phyloP scores from a whole-genome alignment of 2,113 vertebrate genomes.

The Casuarius casuarius region DNA sequence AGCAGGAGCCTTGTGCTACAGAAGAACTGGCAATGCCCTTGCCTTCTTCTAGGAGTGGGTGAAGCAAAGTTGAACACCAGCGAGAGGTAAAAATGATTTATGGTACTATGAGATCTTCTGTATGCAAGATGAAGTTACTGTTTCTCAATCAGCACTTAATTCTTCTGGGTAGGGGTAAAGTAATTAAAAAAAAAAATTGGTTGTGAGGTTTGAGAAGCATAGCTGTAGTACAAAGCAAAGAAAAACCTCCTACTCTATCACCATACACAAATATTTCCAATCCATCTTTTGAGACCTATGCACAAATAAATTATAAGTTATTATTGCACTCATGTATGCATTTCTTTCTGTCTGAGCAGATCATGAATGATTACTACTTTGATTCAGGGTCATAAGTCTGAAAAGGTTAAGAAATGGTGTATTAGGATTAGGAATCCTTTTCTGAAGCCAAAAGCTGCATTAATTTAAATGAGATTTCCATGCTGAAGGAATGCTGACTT shows the following conservation, averaged over 20 bases:
- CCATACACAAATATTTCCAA: not conserved
- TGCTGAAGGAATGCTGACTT: not conserved
- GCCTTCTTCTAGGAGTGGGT: not conserved
- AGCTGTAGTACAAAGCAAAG: not conserved
- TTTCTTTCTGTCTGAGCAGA: not conserved
- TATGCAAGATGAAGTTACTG: not conserved
- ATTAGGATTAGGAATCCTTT: not conserved
- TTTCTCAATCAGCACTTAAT: not conserved
- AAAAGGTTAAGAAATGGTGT: not conserved
- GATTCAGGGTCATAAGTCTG: not conserved
- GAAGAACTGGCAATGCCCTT: not conserved
- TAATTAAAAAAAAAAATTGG: not conserved
- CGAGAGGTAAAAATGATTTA: not conserved
- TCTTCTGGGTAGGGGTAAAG: not conserved
- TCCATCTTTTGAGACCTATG: not conserved
- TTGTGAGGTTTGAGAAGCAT: not conserved
- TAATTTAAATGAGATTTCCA: slow-evolving; percentile 16
- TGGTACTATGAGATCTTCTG: not conserved
- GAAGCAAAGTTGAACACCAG: not conserved
- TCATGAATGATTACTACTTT: not conserved
- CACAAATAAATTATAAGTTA: not conserved
- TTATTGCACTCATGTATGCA: not conserved
- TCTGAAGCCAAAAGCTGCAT: not conserved
- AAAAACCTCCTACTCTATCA: not conserved
- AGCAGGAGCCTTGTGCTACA: not conserved